These are phyloP conservation scores for Forbesichthys agassizii DNA, from an alignment of 2,113 vertebrate genomes.

Conservation along the genomic window DNA sequence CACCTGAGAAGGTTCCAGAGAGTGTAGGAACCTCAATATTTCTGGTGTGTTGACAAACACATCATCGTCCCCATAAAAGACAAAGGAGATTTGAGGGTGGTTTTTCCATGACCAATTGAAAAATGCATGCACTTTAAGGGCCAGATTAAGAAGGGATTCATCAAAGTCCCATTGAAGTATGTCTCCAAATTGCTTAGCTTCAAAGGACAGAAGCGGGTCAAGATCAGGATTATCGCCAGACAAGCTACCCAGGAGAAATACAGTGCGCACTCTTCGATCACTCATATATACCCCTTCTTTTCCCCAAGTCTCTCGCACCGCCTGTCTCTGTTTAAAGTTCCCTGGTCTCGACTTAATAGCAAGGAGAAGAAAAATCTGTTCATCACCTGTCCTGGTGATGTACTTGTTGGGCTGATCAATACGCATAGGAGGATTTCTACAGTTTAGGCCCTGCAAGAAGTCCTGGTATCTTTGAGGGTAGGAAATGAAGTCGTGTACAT, in stretches of 20 bases:
- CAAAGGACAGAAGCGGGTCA: slow-evolving; percentile 59
- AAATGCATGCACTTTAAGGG: slow-evolving; percentile 74
- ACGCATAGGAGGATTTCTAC: slow-evolving; percentile 65
- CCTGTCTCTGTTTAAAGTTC: slow-evolving; percentile 73
- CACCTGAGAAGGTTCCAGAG: slow-evolving; percentile 45
- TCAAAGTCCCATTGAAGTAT: slow-evolving; percentile 79
- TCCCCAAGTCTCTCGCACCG: slow-evolving; percentile 77
- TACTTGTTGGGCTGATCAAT: slow-evolving; percentile 76
- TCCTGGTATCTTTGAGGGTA: slow-evolving; percentile 58
- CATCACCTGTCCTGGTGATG: accelerated
- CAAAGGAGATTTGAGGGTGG: slow-evolving; percentile 64
- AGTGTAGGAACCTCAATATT: slow-evolving; percentile 69
- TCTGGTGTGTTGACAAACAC: slow-evolving; percentile 81
- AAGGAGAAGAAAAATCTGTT: slow-evolving; percentile 64
- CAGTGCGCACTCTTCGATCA: slow-evolving; percentile 46
- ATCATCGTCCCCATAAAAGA: slow-evolving; percentile 84
- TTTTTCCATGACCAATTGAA: slow-evolving; percentile 68
- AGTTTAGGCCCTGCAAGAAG: slow-evolving; percentile 73
- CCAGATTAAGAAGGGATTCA: slow-evolving; percentile 78
- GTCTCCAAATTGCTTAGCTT: slow-evolving; percentile 68
- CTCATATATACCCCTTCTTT: slow-evolving; percentile 40
- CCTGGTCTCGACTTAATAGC: slow-evolving; percentile 74
- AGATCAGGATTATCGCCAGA: slow-evolving; percentile 60
- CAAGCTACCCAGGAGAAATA: slow-evolving; percentile 75
- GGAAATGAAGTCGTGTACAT: slow-evolving; percentile 66